A percentile compares a stretch with the other conserved stretches of the same genome.
Conservation (phyloP, 2,113 vertebrate species). For the Mola mola region DNA sequence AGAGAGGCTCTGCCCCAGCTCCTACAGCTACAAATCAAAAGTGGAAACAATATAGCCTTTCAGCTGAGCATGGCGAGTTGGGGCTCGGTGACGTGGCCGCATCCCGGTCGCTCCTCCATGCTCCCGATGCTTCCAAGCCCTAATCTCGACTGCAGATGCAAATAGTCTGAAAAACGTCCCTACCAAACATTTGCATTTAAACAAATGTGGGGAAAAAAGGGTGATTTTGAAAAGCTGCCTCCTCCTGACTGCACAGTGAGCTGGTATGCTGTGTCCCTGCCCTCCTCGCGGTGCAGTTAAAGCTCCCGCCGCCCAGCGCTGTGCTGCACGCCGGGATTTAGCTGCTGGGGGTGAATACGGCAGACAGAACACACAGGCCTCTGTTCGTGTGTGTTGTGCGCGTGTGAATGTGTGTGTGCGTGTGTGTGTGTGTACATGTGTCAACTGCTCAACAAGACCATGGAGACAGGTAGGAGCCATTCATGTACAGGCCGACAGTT, state of each 20-base stretch:
- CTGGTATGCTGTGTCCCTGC: conserved; percentile 72
- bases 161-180: conserved; percentile 83
- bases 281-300: conserved; percentile 68
- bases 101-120: conserved; percentile 26
- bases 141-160: conserved; percentile 83
- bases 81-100: conserved; percentile 12
- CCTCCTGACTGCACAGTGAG: conserved; percentile 59
- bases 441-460: conserved; percentile 59
- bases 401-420: conserved; percentile 14
- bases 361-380: conserved; percentile 53
- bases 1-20: background rate
- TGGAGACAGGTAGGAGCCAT: conserved; percentile 81
- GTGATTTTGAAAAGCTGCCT: conserved; percentile 78
- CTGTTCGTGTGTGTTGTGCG: conserved; percentile 11
- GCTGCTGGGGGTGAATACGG: conserved; percentile 62
- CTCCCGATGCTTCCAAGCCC: conserved; percentile 44
- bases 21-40: conserved; percentile 37
- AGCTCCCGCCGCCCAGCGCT: conserved; percentile 62
- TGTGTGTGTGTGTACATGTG: conserved; percentile 13
- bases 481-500: conserved; percentile 1
- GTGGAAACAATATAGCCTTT: conserved; percentile 31
- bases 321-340: conserved; percentile 56
- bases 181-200: conserved; percentile 84
- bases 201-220: conserved; percentile 80
- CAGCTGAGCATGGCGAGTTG: background rate